These are phyloP conservation scores for Tachina lurida DNA, from an alignment of 2,888 invertebrate genomes.

Conservation along the genomic window DNA sequence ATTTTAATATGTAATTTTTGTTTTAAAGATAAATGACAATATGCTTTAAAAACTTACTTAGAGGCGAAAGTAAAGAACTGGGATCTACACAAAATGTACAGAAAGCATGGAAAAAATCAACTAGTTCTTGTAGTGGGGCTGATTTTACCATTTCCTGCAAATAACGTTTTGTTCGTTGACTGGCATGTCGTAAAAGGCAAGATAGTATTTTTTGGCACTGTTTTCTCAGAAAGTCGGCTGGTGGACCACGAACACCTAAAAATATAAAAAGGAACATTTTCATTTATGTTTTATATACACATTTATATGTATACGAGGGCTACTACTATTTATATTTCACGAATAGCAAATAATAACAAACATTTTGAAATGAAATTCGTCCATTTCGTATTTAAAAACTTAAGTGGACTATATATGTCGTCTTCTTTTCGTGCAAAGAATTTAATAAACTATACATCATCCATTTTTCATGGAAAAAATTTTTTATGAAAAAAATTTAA, in stretches of 20 bases:
- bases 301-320: too few species aligned
- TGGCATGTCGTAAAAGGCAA: constrained; percentile 88
- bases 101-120: constrained; percentile 97
- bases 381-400: too few species aligned
- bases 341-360: too few species aligned
- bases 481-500: too few species aligned
- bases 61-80: constrained; percentile 91
- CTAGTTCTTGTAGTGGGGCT: constrained; percentile 90
- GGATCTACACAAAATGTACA: constrained; percentile 98
- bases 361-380: too few species aligned
- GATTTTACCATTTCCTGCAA: constrained; percentile 89
- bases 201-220: constrained; percentile 92
- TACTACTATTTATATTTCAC: too few species aligned
- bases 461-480: too few species aligned
- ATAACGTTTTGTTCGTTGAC: constrained; percentile 84
- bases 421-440: too few species aligned
- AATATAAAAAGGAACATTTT: neutral
- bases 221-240: constrained; percentile 94
- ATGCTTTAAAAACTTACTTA: constrained; percentile 87
- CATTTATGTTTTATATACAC: neutral
- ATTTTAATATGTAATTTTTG: neutral
- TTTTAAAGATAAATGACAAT: constrained; percentile 5
- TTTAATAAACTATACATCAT: too few species aligned
- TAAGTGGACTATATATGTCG: too few species aligned
- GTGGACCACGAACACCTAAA: constrained; percentile 88